Evolutionary conservation across 2,888 invertebrate genomes (phyloP), one percentile per base, ranked within the genome.

Genomic region (Agrochola litura): DNA sequence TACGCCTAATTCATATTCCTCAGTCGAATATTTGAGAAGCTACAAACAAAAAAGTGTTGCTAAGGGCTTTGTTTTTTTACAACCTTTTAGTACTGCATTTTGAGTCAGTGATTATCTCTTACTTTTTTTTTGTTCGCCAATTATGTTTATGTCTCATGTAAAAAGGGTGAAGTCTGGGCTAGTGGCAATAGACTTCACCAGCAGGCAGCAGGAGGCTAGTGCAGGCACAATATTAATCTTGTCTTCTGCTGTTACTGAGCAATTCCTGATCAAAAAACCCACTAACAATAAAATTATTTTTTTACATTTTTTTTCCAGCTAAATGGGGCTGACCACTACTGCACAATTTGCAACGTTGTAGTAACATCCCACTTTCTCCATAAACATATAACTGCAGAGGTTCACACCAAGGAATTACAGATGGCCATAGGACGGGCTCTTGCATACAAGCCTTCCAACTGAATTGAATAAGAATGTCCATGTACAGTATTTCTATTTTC

Each of bases 331-430:
- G 83, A 77, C 0, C 85, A 88, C 10, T 95, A 94, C 80, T 95
- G 95, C 75, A 94, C 94, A 0, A 89, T 94, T 41, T 95, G 95
- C 82, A 94, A 94, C 46, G 92, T 93, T 0, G 56, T 90, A 0
- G 89, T 94, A 0, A 63, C 83, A 0, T 82, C 90, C 0, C 73
- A 86, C 0, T 89, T 88, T 16, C 66, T 94, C 0, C 82, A 83
- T 43, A 87, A 90, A 0, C 95, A 95, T 69, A 81, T 93, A 0
- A n/a, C 60, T 0, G 75, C 90, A 0, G 92, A 93, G 0, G 83
- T 72, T 0, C 95, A 95, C 49, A 65, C 22, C 0, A 70, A 89
- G 1, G 91, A 94, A 65, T 60, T 94, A 3, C 76, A 91, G 14
- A 91, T 89, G 56, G 94, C 95, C 0, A 37, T 68, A 0, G 82